A percentile compares a stretch with the other conserved stretches of the same genome.
Evolutionary conservation across 2,888 invertebrate genomes (phyloP).

Genomic region (Nipponacmea schrenckii): DNA sequence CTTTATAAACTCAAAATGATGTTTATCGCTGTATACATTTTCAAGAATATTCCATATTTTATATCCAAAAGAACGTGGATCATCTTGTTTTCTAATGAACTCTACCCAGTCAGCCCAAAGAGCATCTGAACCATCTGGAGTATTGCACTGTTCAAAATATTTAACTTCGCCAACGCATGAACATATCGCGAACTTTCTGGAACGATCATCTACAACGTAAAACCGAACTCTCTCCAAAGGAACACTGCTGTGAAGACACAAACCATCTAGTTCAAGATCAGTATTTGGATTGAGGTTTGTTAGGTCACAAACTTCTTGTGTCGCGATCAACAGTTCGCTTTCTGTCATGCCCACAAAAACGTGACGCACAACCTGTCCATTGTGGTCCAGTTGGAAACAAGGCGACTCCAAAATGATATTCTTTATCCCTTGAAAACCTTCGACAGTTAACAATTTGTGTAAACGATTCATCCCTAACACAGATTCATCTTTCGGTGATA

Average conservation of each 20-base stretch:
- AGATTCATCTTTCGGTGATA: no score
- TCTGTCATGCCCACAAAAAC: slow-evolving; percentile 13
- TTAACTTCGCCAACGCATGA: slow-evolving; percentile 11
- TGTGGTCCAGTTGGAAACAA: slow-evolving; percentile 16
- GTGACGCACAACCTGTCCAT: slow-evolving; percentile 15
- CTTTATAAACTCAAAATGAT: slow-evolving; percentile 7
- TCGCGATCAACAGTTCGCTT: slow-evolving; percentile 8
- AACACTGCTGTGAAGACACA: background rate
- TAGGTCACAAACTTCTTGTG: slow-evolving; percentile 3
- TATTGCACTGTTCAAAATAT: slow-evolving; percentile 19
- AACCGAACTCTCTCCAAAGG: slow-evolving; percentile 13
- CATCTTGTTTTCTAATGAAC: slow-evolving; percentile 10
- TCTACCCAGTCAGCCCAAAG: slow-evolving; percentile 17
- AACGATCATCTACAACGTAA: slow-evolving; percentile 12
- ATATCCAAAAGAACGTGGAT: slow-evolving; percentile 6
- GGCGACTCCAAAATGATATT: slow-evolving; percentile 17
- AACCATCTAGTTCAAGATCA: slow-evolving; percentile 17
- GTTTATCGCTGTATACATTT: background rate
- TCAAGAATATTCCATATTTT: slow-evolving; percentile 1
- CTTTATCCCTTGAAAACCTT: background rate
- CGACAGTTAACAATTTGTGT: background rate
- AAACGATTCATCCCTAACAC: background rate
- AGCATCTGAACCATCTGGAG: slow-evolving; percentile 15
- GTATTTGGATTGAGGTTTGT: slow-evolving; percentile 4
- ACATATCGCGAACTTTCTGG: slow-evolving; percentile 15